Evolutionary conservation across 2,888 invertebrate genomes (phyloP).

Genomic region (Pheosia gnoma): DNA sequence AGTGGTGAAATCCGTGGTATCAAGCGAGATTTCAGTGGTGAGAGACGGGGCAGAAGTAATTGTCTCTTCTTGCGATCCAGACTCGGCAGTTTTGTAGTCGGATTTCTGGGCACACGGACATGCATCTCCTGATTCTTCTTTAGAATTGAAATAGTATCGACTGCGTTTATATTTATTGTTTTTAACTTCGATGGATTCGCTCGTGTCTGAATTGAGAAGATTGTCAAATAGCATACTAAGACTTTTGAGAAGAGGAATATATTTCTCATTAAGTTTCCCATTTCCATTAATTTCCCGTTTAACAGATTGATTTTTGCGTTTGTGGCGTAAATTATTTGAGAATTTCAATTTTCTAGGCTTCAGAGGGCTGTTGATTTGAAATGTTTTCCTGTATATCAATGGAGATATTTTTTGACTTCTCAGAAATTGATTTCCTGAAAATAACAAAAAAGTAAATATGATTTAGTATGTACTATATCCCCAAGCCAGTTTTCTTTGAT

Average conservation of each 20-base stretch:
- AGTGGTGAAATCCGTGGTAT: conserved; percentile 49
- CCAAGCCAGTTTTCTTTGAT: too few relatives aligned
- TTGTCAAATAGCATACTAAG: conserved; percentile 73
- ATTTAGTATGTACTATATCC: not conserved
- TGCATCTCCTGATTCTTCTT: conserved; percentile 39
- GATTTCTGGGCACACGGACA: conserved; percentile 47
- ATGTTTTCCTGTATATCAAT: conserved; percentile 58
- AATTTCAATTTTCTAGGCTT: conserved; percentile 62
- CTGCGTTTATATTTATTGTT: conserved; percentile 48
- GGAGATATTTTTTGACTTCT: conserved; percentile 48
- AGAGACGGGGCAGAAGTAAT: conserved; percentile 61
- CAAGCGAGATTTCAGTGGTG: conserved; percentile 57
- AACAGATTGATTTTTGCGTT: conserved; percentile 53
- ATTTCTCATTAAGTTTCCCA: conserved; percentile 62
- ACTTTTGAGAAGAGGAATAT: conserved; percentile 71
- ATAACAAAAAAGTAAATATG: conserved; percentile 11
- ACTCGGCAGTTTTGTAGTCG: conserved; percentile 32
- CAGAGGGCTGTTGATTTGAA: conserved; percentile 61
- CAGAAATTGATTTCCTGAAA: conserved; percentile 39
- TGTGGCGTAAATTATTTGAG: conserved; percentile 45
- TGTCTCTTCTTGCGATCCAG: conserved; percentile 65
- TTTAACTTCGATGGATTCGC: conserved; percentile 52
- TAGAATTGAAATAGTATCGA: conserved; percentile 34
- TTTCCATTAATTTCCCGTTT: conserved; percentile 63
- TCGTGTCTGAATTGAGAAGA: conserved; percentile 60